Percentiles rank a stretch among this genome's conserved stretches.
These are phyloP conservation scores for Cephus pygmeus DNA, from an alignment of 2,888 invertebrate genomes.

Conservation along the genomic window DNA sequence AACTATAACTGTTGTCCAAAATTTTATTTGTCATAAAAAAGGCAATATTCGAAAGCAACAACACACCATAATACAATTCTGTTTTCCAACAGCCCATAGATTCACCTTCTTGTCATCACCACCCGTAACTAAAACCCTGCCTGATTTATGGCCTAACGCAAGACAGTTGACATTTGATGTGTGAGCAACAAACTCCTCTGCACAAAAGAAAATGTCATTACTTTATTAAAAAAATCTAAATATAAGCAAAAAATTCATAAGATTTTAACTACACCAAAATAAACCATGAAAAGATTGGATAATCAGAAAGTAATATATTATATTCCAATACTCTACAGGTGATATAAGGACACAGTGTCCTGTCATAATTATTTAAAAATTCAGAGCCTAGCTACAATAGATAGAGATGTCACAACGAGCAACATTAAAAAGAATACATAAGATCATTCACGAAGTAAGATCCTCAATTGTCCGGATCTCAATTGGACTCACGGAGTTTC, in stretches of 20 bases:
- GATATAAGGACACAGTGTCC: too few species aligned
- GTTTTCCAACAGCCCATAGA: slow-evolving; percentile 95
- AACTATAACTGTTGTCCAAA: too few species aligned
- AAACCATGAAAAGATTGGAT: too few species aligned
- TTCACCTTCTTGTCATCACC: slow-evolving; percentile 98
- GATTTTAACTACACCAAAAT: too few species aligned
- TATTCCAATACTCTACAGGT: too few species aligned
- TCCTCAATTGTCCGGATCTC: neutral
- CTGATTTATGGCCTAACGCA: slow-evolving; percentile 90
- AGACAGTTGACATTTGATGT: slow-evolving; percentile 88
- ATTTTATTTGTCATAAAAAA: too few species aligned
- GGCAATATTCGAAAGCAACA: neutral
- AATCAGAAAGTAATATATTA: too few species aligned
- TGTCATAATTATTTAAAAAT: too few species aligned
- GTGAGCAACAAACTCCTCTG: slow-evolving; percentile 91
- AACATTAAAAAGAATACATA: slow-evolving; percentile 13
- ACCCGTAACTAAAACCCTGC: slow-evolving; percentile 91
- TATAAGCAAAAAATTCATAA: too few species aligned
- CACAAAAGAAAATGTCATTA: slow-evolving; percentile 48
- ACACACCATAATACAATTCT: slow-evolving; percentile 93
- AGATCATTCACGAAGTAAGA: neutral
- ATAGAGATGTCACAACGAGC: slow-evolving; percentile 11
- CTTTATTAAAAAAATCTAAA: too few species aligned
- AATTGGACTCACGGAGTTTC: slow-evolving; percentile 80
- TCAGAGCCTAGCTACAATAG: neutral